phyloP scores from a whole-genome alignment of 2,888 invertebrate genomes.

The Mythimna vitellina region DNA sequence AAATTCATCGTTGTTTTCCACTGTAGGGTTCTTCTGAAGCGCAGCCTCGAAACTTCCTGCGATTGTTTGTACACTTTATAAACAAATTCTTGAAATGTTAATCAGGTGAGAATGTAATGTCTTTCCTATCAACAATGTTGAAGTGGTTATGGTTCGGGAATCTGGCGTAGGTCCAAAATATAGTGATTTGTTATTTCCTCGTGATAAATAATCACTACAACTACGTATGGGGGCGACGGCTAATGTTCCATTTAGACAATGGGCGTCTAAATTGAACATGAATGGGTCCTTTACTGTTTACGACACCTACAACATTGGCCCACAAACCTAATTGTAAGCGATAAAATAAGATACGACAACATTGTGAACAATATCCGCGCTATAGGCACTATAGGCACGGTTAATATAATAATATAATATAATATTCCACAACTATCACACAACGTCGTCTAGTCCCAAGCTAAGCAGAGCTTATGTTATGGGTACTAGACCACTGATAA shows the following conservation, averaged over 20 bases:
- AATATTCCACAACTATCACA: no score
- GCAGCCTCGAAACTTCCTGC: conserved; percentile 84
- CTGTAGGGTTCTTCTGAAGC: conserved; percentile 77
- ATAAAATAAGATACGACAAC: background rate
- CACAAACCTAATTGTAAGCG: background rate
- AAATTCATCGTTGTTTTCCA: conserved; percentile 80
- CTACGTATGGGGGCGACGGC: background rate
- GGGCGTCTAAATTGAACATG: conserved; percentile 10
- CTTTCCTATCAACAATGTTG: conserved; percentile 22
- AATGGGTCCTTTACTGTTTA: conserved; percentile 1
- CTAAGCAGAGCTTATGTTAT: no score
- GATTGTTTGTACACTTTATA: conserved; percentile 56
- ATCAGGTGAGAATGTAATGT: conserved; percentile 12
- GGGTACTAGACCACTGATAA: no score
- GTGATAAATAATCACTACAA: conserved; percentile 15
- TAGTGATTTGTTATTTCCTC: conserved; percentile 18
- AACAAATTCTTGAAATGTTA: conserved; percentile 41
- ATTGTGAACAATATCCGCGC: background rate
- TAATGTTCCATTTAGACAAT: conserved; percentile 3
- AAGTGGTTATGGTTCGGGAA: background rate
- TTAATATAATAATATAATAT: no score
- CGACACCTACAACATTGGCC: conserved; percentile 10
- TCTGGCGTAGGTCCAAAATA: conserved; percentile 18
- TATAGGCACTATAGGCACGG: background rate
- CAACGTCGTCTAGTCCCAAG: no score